Percentiles rank a stretch among this genome's conserved stretches.
Conservation (phyloP, 2,797 vertebrate species). For the Danio choprae region DNA sequence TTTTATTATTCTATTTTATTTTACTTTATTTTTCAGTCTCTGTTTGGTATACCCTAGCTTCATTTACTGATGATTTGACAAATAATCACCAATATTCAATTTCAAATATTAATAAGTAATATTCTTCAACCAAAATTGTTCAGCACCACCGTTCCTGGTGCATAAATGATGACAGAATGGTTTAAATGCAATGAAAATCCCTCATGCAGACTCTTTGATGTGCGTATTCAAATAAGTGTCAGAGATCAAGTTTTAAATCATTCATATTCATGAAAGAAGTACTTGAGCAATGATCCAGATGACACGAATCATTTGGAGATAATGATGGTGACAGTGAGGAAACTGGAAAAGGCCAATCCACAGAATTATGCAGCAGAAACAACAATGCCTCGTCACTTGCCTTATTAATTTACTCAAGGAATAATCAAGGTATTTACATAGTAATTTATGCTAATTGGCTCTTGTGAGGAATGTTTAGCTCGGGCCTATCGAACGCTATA, state of each 20-base stretch:
- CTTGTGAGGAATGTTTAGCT: conserved; percentile 59
- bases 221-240: conserved; percentile 53
- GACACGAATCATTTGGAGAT: conserved; percentile 47
- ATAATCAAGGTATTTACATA: conserved; percentile 63
- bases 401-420: conserved; percentile 60
- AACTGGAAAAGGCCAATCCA: conserved; percentile 42
- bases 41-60: too few species aligned
- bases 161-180: not conserved
- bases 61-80: too few species aligned
- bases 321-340: conserved; percentile 41
- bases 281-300: conserved; percentile 44
- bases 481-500: not conserved
- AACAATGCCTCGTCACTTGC: conserved; percentile 46
- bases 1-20: too few species aligned
- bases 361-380: conserved; percentile 46
- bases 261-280: conserved; percentile 47
- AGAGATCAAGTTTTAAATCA: conserved; percentile 50
- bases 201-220: not conserved
- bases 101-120: too few species aligned
- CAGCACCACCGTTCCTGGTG: not conserved
- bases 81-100: too few species aligned
- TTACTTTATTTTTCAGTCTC: too few species aligned
- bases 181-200: not conserved
- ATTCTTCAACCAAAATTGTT: not conserved
- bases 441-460: conserved; percentile 61